Percentiles rank a stretch among this genome's conserved stretches.
phyloP scores from a whole-genome alignment of 2,888 invertebrate genomes.

The Leptinotarsa peninsularis region DNA sequence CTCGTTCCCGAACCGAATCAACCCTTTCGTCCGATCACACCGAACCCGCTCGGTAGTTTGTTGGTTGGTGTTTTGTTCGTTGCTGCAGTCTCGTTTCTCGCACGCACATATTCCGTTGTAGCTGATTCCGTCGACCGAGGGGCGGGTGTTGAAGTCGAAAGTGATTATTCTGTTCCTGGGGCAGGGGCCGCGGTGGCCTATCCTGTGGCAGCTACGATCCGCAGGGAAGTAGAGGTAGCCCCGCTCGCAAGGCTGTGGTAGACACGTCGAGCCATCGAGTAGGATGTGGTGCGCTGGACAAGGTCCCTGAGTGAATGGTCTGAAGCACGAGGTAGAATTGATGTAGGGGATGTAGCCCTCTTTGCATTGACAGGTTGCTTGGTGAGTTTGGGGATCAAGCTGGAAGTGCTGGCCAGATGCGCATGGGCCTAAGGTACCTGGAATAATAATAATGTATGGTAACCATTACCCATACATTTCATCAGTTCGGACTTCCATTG shows the following conservation, averaged over 20 bases:
- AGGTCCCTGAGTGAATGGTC: slow-evolving; percentile 84
- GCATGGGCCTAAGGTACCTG: slow-evolving; percentile 83
- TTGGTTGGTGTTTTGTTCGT: slow-evolving; percentile 24
- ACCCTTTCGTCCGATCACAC: slow-evolving; percentile 66
- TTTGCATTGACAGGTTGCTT: slow-evolving; percentile 78
- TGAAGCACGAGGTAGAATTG: slow-evolving; percentile 78
- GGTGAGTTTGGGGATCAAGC: slow-evolving; percentile 66
- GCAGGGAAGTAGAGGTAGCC: slow-evolving; percentile 82
- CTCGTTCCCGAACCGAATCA: slow-evolving; percentile 75
- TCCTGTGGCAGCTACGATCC: slow-evolving; percentile 80
- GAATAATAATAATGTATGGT: slow-evolving; percentile 30
- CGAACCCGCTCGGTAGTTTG: slow-evolving; percentile 38
- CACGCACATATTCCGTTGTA: slow-evolving; percentile 87
- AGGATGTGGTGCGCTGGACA: slow-evolving; percentile 78
- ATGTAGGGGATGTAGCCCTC: slow-evolving; percentile 74
- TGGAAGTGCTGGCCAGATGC: slow-evolving; percentile 79
- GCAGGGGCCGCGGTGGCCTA: slow-evolving; percentile 84
- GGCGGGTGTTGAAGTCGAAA: slow-evolving; percentile 83
- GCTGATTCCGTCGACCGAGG: slow-evolving; percentile 83
- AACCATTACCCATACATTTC: background rate
- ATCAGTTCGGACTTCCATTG: no score
- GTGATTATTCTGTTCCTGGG: slow-evolving; percentile 78
- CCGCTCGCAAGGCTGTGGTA: slow-evolving; percentile 78
- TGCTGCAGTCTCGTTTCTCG: slow-evolving; percentile 51
- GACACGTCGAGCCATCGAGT: slow-evolving; percentile 76